Evolutionary conservation across 2,113 vertebrate genomes (phyloP).

Genomic region (Hymenochirus boettgeri): DNA sequence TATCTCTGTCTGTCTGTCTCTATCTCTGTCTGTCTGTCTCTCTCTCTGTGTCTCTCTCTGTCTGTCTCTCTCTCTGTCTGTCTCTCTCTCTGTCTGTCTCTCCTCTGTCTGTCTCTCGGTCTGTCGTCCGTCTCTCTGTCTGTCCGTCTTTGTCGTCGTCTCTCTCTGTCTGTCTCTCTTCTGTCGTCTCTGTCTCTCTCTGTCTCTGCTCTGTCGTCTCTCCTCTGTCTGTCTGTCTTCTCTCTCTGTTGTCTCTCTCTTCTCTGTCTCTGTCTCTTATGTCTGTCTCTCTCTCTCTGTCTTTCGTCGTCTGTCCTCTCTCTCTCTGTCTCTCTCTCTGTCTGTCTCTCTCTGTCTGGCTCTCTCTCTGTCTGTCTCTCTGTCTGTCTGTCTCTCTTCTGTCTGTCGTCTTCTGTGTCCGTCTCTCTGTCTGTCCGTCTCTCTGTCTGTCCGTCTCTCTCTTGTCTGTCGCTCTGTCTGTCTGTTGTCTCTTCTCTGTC

Average conservation of each 20-base stretch:
- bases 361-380: too few species aligned
- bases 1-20: too few species aligned
- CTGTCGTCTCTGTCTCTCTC: too few species aligned
- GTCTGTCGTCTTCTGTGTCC: not conserved
- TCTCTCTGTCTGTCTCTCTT: too few species aligned
- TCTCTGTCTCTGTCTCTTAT: conserved; percentile 18
- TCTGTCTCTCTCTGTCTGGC: not conserved
- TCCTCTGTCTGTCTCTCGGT: too few species aligned
- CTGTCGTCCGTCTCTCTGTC: not conserved
- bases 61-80: not conserved
- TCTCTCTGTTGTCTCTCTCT: not conserved
- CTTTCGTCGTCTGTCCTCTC: too few species aligned
- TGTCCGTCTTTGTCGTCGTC: conserved; percentile 11
- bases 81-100: too few species aligned
- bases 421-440: not conserved
- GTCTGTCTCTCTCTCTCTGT: too few species aligned
- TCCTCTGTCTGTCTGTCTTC: too few species aligned
- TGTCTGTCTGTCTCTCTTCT: not conserved
- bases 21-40: too few species aligned
- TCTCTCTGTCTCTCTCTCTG: conserved; percentile 13
- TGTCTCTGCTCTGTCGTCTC: too few species aligned
- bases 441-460: too few species aligned
- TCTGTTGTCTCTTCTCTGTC: not conserved
- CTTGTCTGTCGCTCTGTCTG: not conserved
- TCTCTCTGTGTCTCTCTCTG: not conserved